Evolutionary conservation across 2,888 invertebrate genomes (phyloP).

Genomic region (Camptogramma bilineatum): DNA sequence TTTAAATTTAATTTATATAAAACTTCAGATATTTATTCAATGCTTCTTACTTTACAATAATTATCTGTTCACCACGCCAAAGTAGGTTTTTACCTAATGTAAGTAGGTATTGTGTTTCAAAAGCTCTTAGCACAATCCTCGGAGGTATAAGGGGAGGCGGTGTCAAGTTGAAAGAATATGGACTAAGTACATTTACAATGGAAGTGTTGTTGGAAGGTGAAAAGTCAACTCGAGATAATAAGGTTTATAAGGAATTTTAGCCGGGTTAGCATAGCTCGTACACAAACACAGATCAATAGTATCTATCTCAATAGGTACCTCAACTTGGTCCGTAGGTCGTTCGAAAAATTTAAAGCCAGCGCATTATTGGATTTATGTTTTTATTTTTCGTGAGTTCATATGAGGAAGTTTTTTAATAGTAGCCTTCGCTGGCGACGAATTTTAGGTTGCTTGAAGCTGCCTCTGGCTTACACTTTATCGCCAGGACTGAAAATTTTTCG

Average conservation of each 20-base stretch:
- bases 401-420: too few relatives aligned
- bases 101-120: constrained; percentile 60
- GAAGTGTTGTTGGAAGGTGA: constrained; percentile 19
- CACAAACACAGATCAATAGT: not conserved
- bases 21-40: not conserved
- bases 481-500: too few relatives aligned
- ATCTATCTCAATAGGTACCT: too few relatives aligned
- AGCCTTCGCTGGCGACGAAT: too few relatives aligned
- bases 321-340: too few relatives aligned
- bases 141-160: constrained; percentile 52
- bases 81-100: constrained; percentile 33
- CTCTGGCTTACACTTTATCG: too few relatives aligned
- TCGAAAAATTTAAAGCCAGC: too few relatives aligned
- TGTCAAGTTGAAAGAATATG: constrained; percentile 53
- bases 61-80: constrained; percentile 7
- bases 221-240: constrained; percentile 25
- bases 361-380: too few relatives aligned
- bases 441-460: too few relatives aligned
- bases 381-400: too few relatives aligned
- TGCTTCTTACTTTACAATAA: constrained; percentile 5
- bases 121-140: constrained; percentile 69
- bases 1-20: not conserved
- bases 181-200: constrained; percentile 36
- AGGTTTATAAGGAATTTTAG: not conserved
- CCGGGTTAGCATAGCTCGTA: not conserved